Base-by-base conservation (phyloP, 2,888 invertebrate species). In the Helleia helle region DNA sequence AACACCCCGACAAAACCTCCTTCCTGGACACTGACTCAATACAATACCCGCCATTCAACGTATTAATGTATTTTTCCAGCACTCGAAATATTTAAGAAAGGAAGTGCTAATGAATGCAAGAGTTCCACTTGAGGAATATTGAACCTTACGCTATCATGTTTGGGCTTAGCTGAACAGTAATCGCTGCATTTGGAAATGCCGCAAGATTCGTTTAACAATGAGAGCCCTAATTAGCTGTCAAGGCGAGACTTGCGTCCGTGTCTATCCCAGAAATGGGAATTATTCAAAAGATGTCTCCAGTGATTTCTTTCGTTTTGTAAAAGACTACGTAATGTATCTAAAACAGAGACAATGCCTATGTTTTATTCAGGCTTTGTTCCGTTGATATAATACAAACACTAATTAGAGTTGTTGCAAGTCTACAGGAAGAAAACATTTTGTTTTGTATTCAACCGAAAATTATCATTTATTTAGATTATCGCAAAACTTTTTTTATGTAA, bases 11-110 rank as follows among this genome's bases (percentile, higher is more conserved):
- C 70, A 73, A 76, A 80, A 71, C 72, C 80, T 71, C 71, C 80
- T 81, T 83, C 80, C 81, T 84, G 83, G 83, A 84, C 84, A 83
- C 75, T 72, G 77, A 65, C 71, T 77, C 76, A 74, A 80, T 77
- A 84, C 84, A 84, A 84, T 80, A 55, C 62, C 62, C 59, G 57
- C 71, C 60, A 80, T 81, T 81, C 80, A 62, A 62, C 61, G 69
- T 76, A 80, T 84, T 83, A 83, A 83, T 81, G 71, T 80, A 81
- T 84, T 83, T 81, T 83, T 84, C 73, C 75, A 72, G 64, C 65
- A 71, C 72, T 75, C 71, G 59, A 76, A 75, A 76, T 77, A 73
- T 76, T 73, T 75, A 77, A 81, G 79, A 74, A 79, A 72, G 64
- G 69, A 62, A 71, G 27, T 37, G 24, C 75, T 71, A 80, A 79